phyloP scores from a whole-genome alignment of 2,888 invertebrate species.

The Sarcophaga carnaria region DNA sequence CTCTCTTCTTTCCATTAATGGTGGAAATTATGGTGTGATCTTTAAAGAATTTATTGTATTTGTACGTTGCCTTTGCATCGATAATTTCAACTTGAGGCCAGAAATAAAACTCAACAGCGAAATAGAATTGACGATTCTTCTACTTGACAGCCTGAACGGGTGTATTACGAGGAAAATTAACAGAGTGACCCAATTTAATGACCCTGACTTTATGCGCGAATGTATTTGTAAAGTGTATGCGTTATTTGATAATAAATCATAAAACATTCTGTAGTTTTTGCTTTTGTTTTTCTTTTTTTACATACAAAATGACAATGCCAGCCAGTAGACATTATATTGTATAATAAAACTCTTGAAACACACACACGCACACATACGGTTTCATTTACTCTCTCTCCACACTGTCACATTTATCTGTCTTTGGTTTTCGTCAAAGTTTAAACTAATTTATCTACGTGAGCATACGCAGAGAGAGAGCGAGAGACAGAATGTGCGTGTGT shows the following conservation, averaged over 20 bases:
- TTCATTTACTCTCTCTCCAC: background rate
- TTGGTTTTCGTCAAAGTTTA: background rate
- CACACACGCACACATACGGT: background rate
- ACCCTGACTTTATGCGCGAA: background rate
- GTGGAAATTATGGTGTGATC: too few species aligned
- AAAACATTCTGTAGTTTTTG: background rate
- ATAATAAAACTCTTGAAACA: background rate
- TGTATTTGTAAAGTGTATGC: background rate
- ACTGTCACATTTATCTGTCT: background rate
- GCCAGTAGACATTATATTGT: background rate
- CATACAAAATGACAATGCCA: slow-evolving; percentile 35
- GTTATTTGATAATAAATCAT: slow-evolving; percentile 51
- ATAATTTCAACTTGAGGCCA: too few species aligned
- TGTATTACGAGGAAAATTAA: background rate
- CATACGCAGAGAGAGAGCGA: background rate
- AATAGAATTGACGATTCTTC: too few species aligned
- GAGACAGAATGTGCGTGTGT: background rate
- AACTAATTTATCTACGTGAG: slow-evolving; percentile 26
- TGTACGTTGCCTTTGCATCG: too few species aligned
- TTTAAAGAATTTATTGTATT: too few species aligned
- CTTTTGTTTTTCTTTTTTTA: background rate
- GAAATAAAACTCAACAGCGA: too few species aligned
- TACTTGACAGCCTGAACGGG: too few species aligned
- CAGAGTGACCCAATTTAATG: slow-evolving; percentile 40
- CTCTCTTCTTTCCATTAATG: too few species aligned